Evolutionary conservation across 2,888 invertebrate genomes (phyloP).

Genomic region (Galerucella nymphaeae): DNA sequence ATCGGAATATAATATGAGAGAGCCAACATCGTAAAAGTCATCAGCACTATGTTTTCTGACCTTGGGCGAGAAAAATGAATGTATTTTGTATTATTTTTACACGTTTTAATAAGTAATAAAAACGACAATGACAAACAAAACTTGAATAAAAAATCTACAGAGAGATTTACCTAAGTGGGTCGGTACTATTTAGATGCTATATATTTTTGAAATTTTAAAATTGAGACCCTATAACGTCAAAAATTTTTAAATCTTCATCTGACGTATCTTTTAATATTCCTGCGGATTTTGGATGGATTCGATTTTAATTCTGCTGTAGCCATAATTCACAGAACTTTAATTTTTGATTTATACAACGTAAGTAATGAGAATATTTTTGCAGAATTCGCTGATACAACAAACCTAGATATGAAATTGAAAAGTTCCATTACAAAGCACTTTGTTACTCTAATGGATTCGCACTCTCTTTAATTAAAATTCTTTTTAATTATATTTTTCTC

Average conservation of each 20-base stretch:
- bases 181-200: too few relatives aligned
- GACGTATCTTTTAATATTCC: background rate
- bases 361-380: conserved; percentile 1
- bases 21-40: conserved; percentile 4
- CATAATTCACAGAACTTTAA: background rate
- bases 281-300: background rate
- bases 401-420: conserved; percentile 46
- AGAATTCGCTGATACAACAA: conserved; percentile 31
- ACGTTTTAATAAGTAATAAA: too few relatives aligned
- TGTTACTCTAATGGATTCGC: conserved; percentile 51
- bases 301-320: background rate
- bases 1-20: background rate
- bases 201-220: too few relatives aligned
- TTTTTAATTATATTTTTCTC: conserved; percentile 31
- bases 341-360: conserved; percentile 1
- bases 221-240: too few relatives aligned
- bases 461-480: conserved; percentile 52
- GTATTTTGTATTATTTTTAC: too few relatives aligned
- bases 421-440: conserved; percentile 47
- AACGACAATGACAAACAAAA: too few relatives aligned
- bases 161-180: too few relatives aligned
- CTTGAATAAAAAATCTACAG: too few relatives aligned
- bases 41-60: background rate
- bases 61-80: too few relatives aligned
- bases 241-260: too few relatives aligned